These are phyloP conservation scores for Apotomis turbidana DNA, from an alignment of 2,888 invertebrate genomes.

Conservation along the genomic window DNA sequence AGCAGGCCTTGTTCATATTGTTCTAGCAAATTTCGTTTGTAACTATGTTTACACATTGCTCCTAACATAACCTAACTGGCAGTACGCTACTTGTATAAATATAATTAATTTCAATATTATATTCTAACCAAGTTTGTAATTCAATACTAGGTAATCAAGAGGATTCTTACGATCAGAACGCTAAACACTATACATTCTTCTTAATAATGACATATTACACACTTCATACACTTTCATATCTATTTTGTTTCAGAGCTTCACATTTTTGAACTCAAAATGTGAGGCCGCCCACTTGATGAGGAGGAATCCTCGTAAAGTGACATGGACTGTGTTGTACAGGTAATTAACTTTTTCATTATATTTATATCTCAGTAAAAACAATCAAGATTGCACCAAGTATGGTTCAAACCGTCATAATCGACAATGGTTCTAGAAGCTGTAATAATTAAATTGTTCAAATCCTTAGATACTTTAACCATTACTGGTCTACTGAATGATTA, in stretches of 20 bases:
- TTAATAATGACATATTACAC: background rate
- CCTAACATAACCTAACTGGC: slow-evolving; percentile 23
- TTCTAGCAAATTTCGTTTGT: background rate
- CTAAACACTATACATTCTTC: background rate
- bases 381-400: no score
- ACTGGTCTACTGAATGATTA: no score
- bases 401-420: no score
- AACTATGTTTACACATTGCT: slow-evolving; percentile 17
- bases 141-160: background rate
- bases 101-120: background rate
- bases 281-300: slow-evolving; percentile 98
- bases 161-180: background rate
- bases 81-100: background rate
- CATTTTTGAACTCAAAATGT: slow-evolving; percentile 99
- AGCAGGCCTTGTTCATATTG: background rate
- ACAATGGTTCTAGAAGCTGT: no score
- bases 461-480: no score
- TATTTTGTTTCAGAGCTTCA: slow-evolving; percentile 89
- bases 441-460: no score
- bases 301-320: slow-evolving; percentile 99
- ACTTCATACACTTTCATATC: slow-evolving; percentile 25
- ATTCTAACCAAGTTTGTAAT: background rate
- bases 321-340: slow-evolving; percentile 99
- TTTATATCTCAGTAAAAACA: background rate
- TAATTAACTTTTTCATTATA: slow-evolving; percentile 52